A percentile compares a stretch with the other conserved stretches of the same genome.
Evolutionary conservation across 1,140 invertebrate genomes (phyloP).

Genomic region (Drosophila sp.): DNA sequence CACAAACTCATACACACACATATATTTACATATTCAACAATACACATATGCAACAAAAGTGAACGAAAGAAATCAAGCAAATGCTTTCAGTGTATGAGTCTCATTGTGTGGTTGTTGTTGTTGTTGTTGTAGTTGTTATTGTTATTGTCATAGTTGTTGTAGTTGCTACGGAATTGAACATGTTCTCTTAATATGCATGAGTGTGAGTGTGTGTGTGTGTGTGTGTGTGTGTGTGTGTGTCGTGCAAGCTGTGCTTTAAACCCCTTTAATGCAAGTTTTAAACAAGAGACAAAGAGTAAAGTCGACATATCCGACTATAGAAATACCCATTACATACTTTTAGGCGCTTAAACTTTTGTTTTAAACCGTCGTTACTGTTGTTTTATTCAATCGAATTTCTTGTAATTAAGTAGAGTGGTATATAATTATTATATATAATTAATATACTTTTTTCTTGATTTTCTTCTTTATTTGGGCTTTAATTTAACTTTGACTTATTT

Average conservation of each 20-base stretch:
- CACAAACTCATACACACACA: constrained; percentile 4
- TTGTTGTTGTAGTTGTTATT: constrained; percentile 8
- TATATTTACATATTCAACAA: constrained; percentile 5
- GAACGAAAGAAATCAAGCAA: constrained; percentile 40
- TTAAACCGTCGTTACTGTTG: no score
- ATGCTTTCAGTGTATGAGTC: constrained; percentile 12
- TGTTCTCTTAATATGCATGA: constrained; percentile 5
- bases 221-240: constrained; percentile 24
- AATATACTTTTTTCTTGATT: no score
- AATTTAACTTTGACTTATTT: no score
- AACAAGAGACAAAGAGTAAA: no score
- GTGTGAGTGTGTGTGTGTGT: constrained; percentile 24
- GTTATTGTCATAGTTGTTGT: constrained; percentile 3
- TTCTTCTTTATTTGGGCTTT: no score
- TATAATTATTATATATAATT: no score
- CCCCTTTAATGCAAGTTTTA: constrained; percentile 28
- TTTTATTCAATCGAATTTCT: no score
- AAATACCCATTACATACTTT: no score
- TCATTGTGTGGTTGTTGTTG: not conserved
- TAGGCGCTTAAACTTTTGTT: no score
- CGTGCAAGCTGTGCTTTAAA: constrained; percentile 57
- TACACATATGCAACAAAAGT: constrained; percentile 1
- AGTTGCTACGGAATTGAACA: not conserved
- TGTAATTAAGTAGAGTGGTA: no score
- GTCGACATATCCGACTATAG: no score